phyloP scores from a whole-genome alignment of 2,888 invertebrate genomes.

The Noctua janthina region DNA sequence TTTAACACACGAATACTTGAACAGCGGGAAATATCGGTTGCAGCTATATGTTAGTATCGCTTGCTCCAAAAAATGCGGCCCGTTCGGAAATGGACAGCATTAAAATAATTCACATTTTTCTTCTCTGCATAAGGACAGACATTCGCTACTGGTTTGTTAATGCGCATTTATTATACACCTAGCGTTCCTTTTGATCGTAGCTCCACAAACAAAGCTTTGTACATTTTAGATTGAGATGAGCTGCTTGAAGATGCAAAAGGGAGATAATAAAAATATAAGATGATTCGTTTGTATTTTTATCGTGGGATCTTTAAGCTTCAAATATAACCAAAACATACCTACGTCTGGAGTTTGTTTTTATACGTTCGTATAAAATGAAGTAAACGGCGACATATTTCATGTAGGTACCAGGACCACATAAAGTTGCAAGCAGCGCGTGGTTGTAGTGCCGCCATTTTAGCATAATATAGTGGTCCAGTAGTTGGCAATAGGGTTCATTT shows the following conservation, averaged over 20 bases:
- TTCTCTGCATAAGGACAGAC: conserved; percentile 31
- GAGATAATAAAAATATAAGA: conserved; percentile 1
- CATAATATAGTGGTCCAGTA: conserved; percentile 37
- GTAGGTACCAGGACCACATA: conserved; percentile 24
- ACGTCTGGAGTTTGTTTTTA: conserved; percentile 6
- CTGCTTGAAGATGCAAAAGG: background rate
- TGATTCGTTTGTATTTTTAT: conserved; percentile 10
- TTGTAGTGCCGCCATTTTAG: conserved; percentile 33
- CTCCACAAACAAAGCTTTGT: conserved; percentile 33
- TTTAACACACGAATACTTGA: conserved; percentile 27
- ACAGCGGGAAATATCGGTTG: conserved; percentile 44
- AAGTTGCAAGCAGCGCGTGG: conserved; percentile 30
- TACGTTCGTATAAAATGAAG: conserved; percentile 22
- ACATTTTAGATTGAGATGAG: conserved; percentile 29
- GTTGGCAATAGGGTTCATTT: conserved; percentile 35
- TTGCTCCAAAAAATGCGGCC: conserved; percentile 42
- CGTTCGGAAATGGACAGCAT: conserved; percentile 48
- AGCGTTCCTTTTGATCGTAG: conserved; percentile 16
- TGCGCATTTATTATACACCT: conserved; percentile 29
- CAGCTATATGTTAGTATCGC: conserved; percentile 13
- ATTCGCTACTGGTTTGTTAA: conserved; percentile 24
- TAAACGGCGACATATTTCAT: conserved; percentile 28
- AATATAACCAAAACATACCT: conserved; percentile 15
- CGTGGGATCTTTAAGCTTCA: conserved; percentile 13
- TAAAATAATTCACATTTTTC: conserved; percentile 59